Evolutionary conservation across 2,888 invertebrate species (phyloP).

Genomic region (Liodrosophila aerea): DNA sequence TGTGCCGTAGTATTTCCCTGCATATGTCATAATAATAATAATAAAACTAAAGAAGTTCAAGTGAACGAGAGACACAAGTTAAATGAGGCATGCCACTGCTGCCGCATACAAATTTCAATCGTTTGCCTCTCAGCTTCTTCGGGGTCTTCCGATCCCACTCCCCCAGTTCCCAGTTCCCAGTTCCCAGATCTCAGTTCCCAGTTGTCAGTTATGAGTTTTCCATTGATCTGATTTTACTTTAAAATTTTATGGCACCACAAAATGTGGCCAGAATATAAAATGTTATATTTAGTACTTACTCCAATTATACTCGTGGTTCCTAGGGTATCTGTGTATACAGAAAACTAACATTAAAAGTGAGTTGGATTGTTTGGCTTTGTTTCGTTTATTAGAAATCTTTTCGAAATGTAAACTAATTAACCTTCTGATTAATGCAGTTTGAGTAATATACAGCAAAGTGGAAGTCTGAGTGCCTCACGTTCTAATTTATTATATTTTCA

Average conservation of each 20-base stretch:
- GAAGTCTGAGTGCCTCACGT: not conserved
- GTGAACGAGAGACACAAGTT: slow-evolving; percentile 30
- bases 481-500: slow-evolving; percentile 18
- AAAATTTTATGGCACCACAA: slow-evolving; percentile 34
- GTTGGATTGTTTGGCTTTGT: no score
- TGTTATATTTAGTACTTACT: slow-evolving; percentile 13
- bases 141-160: slow-evolving; percentile 4
- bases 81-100: slow-evolving; percentile 40
- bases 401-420: not conserved
- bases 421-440: not conserved
- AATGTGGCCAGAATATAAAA: slow-evolving; percentile 22
- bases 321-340: no score
- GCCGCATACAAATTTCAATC: slow-evolving; percentile 22
- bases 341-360: no score
- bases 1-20: slow-evolving; percentile 3
- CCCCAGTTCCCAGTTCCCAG: slow-evolving; percentile 8
- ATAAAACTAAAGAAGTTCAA: slow-evolving; percentile 5
- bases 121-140: slow-evolving; percentile 9
- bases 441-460: no score
- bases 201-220: not conserved
- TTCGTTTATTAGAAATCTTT: not conserved
- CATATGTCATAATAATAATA: slow-evolving; percentile 43
- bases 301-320: no score
- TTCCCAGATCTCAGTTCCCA: not conserved
- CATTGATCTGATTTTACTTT: slow-evolving; percentile 14